A percentile compares a stretch with the other conserved stretches of the same genome.
Evolutionary conservation across 92 coral and sea anemone species (phyloP).

Genomic region (Diadumene lineata): DNA sequence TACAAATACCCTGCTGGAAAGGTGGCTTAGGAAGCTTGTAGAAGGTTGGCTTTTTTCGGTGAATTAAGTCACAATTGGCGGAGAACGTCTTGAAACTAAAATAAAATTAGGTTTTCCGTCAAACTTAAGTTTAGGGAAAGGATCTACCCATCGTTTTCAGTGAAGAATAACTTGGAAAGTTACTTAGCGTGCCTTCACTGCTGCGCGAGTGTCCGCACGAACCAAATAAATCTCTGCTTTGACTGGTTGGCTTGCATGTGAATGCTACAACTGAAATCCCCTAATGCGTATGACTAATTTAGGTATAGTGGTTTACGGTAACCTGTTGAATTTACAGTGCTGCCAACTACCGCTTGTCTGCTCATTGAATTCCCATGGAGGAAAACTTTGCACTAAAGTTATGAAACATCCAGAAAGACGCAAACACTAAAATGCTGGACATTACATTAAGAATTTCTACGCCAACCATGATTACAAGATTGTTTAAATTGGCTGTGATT

Average conservation of each 20-base stretch:
- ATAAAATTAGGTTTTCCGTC: no score
- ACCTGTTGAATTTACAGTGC: constrained; percentile 5
- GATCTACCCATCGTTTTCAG: no score
- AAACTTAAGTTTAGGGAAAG: no score
- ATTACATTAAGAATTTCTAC: not conserved
- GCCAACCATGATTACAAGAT: not conserved
- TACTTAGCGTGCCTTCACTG: not conserved
- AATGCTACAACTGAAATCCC: not conserved
- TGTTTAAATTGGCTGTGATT: not conserved
- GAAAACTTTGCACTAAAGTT: not conserved
- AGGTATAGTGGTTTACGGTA: not conserved
- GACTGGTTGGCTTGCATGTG: not conserved
- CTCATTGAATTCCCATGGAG: not conserved
- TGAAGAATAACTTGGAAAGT: not conserved
- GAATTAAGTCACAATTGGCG: no score
- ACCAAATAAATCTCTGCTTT: not conserved
- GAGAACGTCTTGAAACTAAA: no score
- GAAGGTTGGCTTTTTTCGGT: not conserved
- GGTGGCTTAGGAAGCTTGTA: not conserved
- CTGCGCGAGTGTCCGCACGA: not conserved
- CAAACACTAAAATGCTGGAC: not conserved
- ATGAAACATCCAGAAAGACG: not conserved
- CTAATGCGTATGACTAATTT: not conserved
- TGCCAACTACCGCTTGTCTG: not conserved
- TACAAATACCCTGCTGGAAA: not conserved